Evolutionary conservation across 2,888 invertebrate genomes (phyloP), one percentile per base, ranked within the genome.

Genomic region (Parelbella ahira): DNA sequence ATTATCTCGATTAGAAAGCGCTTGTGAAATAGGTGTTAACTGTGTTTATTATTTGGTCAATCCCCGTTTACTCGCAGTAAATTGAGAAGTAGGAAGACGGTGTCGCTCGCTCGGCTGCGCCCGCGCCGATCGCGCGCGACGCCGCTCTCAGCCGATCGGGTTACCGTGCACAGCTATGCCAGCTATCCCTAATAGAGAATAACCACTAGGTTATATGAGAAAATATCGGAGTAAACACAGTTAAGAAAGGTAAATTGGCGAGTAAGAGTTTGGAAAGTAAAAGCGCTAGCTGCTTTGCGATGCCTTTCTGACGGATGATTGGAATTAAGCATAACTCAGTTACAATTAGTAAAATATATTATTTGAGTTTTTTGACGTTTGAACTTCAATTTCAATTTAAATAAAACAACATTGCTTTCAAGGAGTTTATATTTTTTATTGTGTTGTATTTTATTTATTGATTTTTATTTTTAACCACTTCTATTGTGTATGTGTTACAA

Each of bases 81-180:
- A 68, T 54, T 66, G 80, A 83, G 79, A 80, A 77, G 75, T 72
- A 82, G 82, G 81, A 82, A 82, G 81, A 75, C 69, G 59, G 71
- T 65, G 74, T 68, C 72, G 61, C 51, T 56, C 63, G 81, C 56
- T 71, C 60, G 60, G 68, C 50, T 78, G 79, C 72, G 68, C 74
- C 58, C 56, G 72, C 70, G 73, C 64, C 66, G 62, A 48, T 51
- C 46, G 51, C 50, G 50, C 50, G 47, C 47, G 49, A 50, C 55
- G 53, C 19, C 51, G 63, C 78, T 86, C 86, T 80, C 84, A 86
- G 80, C 63, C 62, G 75, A 70, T 86, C 68, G 60, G 50, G 63
- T 86, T 84, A 77, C 38, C 81, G 39, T 42, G 49, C 32, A 32
- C 46, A 57, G 49, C 51, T 62, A 56, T 59, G 56, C 57, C 53